A percentile compares a stretch with the other conserved stretches of the same genome.
Evolutionary conservation across 2,113 vertebrate genomes (phyloP).

Genomic region (Pelodiscus sinensis): DNA sequence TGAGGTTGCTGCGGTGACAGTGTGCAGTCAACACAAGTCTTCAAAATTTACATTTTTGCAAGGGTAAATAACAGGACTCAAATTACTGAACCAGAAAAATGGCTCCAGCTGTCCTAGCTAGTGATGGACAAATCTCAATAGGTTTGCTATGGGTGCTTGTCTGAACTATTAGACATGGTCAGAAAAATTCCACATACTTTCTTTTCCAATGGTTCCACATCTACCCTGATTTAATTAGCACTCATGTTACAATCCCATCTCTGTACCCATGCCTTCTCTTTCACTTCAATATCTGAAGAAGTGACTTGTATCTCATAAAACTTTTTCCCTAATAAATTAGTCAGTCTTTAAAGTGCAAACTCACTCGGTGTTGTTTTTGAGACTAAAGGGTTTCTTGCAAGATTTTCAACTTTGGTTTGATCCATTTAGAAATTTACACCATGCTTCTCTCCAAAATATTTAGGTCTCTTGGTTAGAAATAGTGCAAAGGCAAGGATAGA

Average conservation of each 20-base stretch:
- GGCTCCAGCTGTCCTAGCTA: background rate
- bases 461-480: background rate
- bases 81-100: background rate
- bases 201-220: background rate
- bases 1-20: background rate
- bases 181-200: background rate
- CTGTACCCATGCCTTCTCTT: no score
- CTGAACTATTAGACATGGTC: background rate
- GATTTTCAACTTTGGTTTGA: background rate
- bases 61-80: conserved; percentile 16
- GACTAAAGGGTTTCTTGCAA: background rate
- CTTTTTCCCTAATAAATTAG: no score
- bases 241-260: no score
- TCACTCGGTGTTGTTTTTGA: background rate
- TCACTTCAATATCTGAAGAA: no score
- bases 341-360: no score
- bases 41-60: background rate
- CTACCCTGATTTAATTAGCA: no score
- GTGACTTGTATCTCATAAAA: no score
- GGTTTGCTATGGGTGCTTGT: conserved; percentile 13
- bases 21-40: background rate
- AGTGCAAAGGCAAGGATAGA: background rate
- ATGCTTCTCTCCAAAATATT: background rate
- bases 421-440: background rate
- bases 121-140: background rate